phyloP scores from a whole-genome alignment of 2,113 vertebrate genomes.

The Papio anubis region DNA sequence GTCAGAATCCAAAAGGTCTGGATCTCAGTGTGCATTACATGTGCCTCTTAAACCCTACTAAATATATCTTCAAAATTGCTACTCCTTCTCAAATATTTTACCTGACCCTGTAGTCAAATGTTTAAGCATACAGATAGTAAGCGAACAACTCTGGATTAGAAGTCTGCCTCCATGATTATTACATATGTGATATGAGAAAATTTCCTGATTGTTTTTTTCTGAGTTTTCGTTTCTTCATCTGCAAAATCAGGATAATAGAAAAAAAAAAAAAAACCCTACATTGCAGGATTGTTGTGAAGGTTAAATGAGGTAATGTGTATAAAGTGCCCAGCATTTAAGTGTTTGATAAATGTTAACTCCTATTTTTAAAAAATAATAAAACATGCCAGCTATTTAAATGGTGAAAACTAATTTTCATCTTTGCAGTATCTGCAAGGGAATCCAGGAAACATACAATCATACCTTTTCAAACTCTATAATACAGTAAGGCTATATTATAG shows the following conservation, averaged over 20 bases:
- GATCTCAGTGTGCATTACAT: background rate
- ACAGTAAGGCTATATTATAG: background rate
- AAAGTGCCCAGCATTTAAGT: background rate
- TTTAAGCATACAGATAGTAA: background rate
- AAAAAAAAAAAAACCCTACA: background rate
- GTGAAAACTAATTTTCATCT: conserved; percentile 1
- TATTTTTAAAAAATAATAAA: background rate
- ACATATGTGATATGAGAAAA: background rate
- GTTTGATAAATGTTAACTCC: background rate
- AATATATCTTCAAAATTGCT: background rate
- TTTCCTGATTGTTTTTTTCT: background rate
- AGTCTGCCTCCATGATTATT: background rate
- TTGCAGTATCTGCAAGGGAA: background rate
- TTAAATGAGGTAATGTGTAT: background rate
- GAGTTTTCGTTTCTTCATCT: conserved; percentile 22
- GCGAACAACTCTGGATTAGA: background rate
- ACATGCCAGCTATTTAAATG: background rate
- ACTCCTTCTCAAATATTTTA: conserved; percentile 10
- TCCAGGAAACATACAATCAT: background rate
- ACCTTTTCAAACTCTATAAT: conserved; percentile 34
- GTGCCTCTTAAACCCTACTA: background rate
- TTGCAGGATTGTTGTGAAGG: background rate
- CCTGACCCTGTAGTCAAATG: background rate
- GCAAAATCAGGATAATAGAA: background rate
- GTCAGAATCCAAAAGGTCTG: background rate